Evolutionary conservation across 2,888 invertebrate species (phyloP), one percentile per base, ranked within the genome.

Genomic region (Cheilosia soror): DNA sequence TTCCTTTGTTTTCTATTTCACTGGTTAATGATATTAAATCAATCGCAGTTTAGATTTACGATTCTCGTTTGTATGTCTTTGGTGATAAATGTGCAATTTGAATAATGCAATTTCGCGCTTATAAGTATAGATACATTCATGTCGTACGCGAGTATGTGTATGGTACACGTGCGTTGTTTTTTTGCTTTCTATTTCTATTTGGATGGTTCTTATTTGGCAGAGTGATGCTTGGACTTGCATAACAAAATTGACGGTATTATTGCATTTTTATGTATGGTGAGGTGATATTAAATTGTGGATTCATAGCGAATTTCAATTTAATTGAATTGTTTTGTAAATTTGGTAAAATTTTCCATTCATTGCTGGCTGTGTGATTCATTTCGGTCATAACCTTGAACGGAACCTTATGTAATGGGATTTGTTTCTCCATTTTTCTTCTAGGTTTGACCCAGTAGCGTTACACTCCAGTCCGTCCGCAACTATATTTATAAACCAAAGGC

Each of bases 21-120:
- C 49, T 47, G 25, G 11, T 4, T 51, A 57, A 65, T 75, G 76
- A 53, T 81, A 57, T 31, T 81, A 75, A 60, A 75, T 81, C 75
- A 81, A 81, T 69, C 44, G 75, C 75, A 81, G 63, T 75, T 51
- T 49, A 81, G 60, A 77, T 78, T 78, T 68, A 73, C n/a, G 42
- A 63, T 68, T 40, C 25, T 40, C 62, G 57, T 57, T 68, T 66
- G 4, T 5, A 11, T 27, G 5, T 5, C 40, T 53, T 11, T 29
- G 40, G 55, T 72, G 55, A 73, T 27, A 83, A 66, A 78, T 83
- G 72, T 68, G 66, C 20, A 58, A 66, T 66, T 47, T 13, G 5
- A 37, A 47, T 44, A 55, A 47, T 47, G 42, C 55, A 53, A 11
- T 29, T 53, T 27, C 7, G 4, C 13, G 6, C 15, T 20, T 20